Evolutionary conservation across 2,113 vertebrate species (phyloP), one percentile per base, ranked within the genome.

Genomic region (Catharus fuscescens): DNA sequence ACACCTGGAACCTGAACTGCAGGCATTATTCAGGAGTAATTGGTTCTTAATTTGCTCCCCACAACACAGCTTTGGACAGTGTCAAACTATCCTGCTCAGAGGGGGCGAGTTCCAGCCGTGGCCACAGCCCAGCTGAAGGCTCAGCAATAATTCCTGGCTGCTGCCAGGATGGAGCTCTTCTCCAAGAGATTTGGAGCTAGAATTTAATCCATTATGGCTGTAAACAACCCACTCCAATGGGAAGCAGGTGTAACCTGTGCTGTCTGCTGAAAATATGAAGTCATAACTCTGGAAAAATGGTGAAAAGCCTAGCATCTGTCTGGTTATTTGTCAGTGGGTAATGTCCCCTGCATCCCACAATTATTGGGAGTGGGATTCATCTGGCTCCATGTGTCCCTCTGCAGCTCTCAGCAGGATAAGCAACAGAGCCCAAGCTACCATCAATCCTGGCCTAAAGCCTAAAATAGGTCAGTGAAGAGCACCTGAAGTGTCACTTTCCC

Each of bases 211-310:
- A 88, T 95, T 90, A 82, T 26, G 84, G 62, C 81, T 80, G 73
- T 92, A 95, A 95, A 95, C 93, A 91, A 82, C 88, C 85, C 61
- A 42, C 74, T 92, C 62, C 42, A 23, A 91, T 94, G 81, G 83
- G 91, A 91, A 95, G 91, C 94, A 96, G 95, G 95, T 95, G 89
- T 94, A 95, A 91, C 89, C 90, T 87, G n/a, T 5, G 62, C 78
- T 95, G 89, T 66, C 87, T 92, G 81, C 78, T 93, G 83, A 61
- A 94, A 96, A 95, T 92, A 91, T 87, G 84, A 91, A 95, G 66
- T 79, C 93, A 94, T 95, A 95, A 94, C 74, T 95, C 87, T 80
- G 66, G 50, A 67, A 72, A 92, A 95, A 89, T 76, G 61, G 78
- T 72, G 81, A 40, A 93, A 89, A 69, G 21, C 36, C 56, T 32